phyloP scores from a whole-genome alignment of 2,113 vertebrate species.

The Melanotaenia duboulayi region DNA sequence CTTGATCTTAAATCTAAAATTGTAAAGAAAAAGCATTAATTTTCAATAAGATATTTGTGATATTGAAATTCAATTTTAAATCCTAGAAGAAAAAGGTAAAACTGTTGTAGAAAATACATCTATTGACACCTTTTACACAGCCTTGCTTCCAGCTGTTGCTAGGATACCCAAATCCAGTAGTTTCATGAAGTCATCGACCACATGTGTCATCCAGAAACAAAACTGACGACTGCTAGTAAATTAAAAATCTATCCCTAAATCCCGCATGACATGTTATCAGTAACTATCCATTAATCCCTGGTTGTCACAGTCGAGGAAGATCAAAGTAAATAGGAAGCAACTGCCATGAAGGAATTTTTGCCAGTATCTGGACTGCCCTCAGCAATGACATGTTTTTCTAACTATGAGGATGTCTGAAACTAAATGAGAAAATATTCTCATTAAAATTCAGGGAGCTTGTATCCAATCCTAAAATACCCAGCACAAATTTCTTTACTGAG shows the following conservation, averaged over 20 bases:
- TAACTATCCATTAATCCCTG: conserved; percentile 58
- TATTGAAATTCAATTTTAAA: conserved; percentile 63
- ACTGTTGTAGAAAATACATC: conserved; percentile 55
- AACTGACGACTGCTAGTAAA: conserved; percentile 47
- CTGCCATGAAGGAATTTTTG: conserved; percentile 44
- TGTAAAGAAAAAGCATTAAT: no score
- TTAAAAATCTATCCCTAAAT: conserved; percentile 71
- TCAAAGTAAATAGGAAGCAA: conserved; percentile 62
- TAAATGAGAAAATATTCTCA: no score
- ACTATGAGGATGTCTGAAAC: background rate
- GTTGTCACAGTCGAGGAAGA: conserved; percentile 64
- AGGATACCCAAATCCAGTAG: conserved; percentile 66
- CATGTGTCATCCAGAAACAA: conserved; percentile 64
- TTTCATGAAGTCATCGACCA: conserved; percentile 60
- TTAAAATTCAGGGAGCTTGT: no score
- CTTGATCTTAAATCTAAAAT: background rate
- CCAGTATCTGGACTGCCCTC: conserved; percentile 14
- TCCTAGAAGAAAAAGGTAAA: conserved; percentile 43
- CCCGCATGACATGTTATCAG: conserved; percentile 56
- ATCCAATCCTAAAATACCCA: no score
- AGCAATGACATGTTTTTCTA: background rate
- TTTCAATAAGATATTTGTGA: no score
- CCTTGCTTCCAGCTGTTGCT: conserved; percentile 61
- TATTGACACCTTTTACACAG: conserved; percentile 54
- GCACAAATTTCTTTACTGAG: no score